Evolutionary conservation across 2,113 vertebrate genomes (phyloP), one percentile per base, ranked within the genome.

Genomic region (Lagopus leucura): DNA sequence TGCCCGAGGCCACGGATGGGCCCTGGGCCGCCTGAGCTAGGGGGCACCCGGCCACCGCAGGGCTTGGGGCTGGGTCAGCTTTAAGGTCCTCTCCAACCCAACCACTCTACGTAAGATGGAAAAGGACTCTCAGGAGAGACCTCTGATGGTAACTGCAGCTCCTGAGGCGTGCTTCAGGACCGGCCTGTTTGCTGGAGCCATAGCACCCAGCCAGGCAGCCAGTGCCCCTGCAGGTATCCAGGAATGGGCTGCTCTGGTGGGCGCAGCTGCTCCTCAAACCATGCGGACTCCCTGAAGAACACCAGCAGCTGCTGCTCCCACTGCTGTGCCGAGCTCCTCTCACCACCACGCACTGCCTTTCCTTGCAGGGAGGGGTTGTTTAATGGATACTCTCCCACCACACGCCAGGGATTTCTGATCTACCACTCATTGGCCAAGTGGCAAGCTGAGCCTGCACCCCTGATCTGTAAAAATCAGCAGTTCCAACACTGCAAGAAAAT

Each of bases 121-220:
- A 91, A 92, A 67, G 28, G 18, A 80, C 66, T 82, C 1, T 1
- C 54, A 25, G 79, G 38, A 14, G 60, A 40, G 43, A 52, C 16
- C 52, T 52, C 8, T 16, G 54, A 30, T 0, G 16, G 40, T 20
- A 30, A 61, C 11, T 50, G 28, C 2, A 4, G 54, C 1, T 2
- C 34, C 40, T 34, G 63, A 38, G 11, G 6, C 1, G 27, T 0
- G 0, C 1, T 21, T 21, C 24, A 45, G 40, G 48, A 87, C 70
- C 52, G 85, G 16, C 27, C 45, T 9, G 9, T 3, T 2, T 0
- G 3, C 65, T 15, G 63, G 57, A 60, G 36, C 38, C 52, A 6
- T 0, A 3, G 13, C 36, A 38, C 17, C 58, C 40, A 76, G 77
- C 12, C 40, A 55, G 32, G 25, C 38, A 43, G 42, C 42, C 42